Conservation (phyloP, 2,888 invertebrate genomes). For the Neuroscelio doddi region DNA sequence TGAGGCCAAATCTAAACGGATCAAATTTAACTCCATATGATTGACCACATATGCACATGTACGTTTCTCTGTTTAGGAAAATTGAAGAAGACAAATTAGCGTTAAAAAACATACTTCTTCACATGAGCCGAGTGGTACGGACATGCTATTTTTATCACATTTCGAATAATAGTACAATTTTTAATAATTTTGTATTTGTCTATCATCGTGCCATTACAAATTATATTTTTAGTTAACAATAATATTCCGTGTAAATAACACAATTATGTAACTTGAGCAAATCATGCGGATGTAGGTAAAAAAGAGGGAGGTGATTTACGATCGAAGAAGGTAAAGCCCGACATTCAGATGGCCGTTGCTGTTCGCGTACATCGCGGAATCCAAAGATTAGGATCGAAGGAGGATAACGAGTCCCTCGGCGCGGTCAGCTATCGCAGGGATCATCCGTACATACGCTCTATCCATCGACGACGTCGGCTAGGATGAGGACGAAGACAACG, state of each 20-base stretch:
- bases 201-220: no score
- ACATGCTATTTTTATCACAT: no score
- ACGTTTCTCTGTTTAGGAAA: no score
- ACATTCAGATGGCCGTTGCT: slow-evolving; percentile 15
- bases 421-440: slow-evolving; percentile 11
- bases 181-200: no score
- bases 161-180: no score
- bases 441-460: slow-evolving; percentile 8
- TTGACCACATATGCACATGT: no score
- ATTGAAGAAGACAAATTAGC: no score
- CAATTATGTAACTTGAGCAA: slow-evolving; percentile 14
- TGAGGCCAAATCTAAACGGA: no score
- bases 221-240: no score
- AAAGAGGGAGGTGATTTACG: slow-evolving; percentile 3
- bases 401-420: slow-evolving; percentile 2
- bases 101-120: no score
- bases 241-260: background rate
- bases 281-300: background rate
- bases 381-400: slow-evolving; percentile 36
- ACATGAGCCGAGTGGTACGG: no score
- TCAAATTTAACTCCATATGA: no score
- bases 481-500: slow-evolving; percentile 32
- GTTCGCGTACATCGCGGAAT: slow-evolving; percentile 24
- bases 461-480: slow-evolving; percentile 26
- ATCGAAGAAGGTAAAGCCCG: slow-evolving; percentile 24